Evolutionary conservation across 2,888 invertebrate species (phyloP).

Genomic region (Charanyca ferruginea): DNA sequence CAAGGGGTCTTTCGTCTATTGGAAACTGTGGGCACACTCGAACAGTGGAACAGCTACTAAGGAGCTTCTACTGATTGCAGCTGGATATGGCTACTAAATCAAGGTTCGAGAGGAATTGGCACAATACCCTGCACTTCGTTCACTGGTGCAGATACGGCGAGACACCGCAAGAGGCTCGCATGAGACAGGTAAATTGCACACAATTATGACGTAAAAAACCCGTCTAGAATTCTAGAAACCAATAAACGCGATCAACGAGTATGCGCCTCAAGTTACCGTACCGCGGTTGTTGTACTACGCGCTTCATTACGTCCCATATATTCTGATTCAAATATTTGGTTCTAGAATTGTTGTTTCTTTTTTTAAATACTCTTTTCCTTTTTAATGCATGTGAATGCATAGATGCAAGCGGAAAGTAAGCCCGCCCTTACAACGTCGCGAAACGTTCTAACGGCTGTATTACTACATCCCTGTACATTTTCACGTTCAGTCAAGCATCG

Average conservation of each 20-base stretch:
- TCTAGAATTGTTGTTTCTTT: constrained; percentile 70
- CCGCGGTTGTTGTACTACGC: constrained; percentile 45
- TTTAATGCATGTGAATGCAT: constrained; percentile 76
- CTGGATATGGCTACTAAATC: constrained; percentile 91
- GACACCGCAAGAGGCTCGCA: constrained; percentile 92
- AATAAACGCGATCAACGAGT: constrained; percentile 51
- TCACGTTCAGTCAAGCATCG: constrained; percentile 64
- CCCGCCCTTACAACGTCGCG: constrained; percentile 74
- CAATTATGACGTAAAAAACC: constrained; percentile 33
- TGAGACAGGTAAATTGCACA: constrained; percentile 92
- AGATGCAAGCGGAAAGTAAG: constrained; percentile 69
- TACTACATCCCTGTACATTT: constrained; percentile 62
- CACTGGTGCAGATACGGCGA: constrained; percentile 94
- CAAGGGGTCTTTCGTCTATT: constrained; percentile 86
- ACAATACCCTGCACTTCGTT: constrained; percentile 93
- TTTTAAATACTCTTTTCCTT: constrained; percentile 45
- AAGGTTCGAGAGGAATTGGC: constrained; percentile 92
- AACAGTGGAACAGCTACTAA: constrained; percentile 86
- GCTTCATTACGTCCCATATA: constrained; percentile 48
- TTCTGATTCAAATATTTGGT: constrained; percentile 68
- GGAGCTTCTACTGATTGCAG: constrained; percentile 91
- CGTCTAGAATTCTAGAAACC: constrained; percentile 61
- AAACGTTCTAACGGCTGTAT: constrained; percentile 74
- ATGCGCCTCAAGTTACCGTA: constrained; percentile 57
- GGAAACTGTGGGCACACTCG: constrained; percentile 84